These are phyloP conservation scores for Poeciliopsis presidionis DNA, from an alignment of 2,797 vertebrate species.

Conservation along the genomic window DNA sequence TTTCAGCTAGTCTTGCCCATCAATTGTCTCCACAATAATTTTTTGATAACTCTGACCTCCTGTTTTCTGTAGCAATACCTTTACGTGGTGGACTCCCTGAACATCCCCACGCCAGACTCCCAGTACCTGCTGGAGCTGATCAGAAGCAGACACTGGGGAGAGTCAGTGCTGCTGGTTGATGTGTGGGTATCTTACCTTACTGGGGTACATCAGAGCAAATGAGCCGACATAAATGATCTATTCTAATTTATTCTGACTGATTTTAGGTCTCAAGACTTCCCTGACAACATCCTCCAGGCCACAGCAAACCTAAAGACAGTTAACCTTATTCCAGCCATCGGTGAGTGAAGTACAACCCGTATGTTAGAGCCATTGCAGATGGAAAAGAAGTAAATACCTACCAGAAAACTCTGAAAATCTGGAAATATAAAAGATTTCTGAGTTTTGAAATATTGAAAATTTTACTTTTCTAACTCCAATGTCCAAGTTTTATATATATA, in stretches of 20 bases:
- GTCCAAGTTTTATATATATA: too few species aligned
- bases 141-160: slow-evolving; percentile 83
- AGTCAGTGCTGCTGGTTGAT: slow-evolving; percentile 86
- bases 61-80: slow-evolving; percentile 80
- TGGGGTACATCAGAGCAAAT: not conserved
- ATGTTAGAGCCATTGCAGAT: too few species aligned
- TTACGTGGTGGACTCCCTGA: slow-evolving; percentile 84
- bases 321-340: slow-evolving; percentile 86
- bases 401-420: too few species aligned
- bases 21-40: too few species aligned
- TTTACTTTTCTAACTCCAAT: too few species aligned
- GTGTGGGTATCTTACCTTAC: slow-evolving; percentile 77
- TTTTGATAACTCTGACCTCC: not conserved
- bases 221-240: not conserved
- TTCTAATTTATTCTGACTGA: not conserved
- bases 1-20: not conserved
- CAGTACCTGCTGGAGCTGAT: slow-evolving; percentile 85
- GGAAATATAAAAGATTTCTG: too few species aligned
- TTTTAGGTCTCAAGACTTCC: slow-evolving; percentile 82
- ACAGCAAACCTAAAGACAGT: slow-evolving; percentile 81
- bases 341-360: slow-evolving; percentile 70
- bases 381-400: too few species aligned
- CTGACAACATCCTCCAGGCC: slow-evolving; percentile 83
- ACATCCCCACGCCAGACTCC: slow-evolving; percentile 84
- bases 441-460: too few species aligned